These are phyloP conservation scores for Cisticola juncidis DNA, from an alignment of 2,113 vertebrate genomes.

Conservation along the genomic window DNA sequence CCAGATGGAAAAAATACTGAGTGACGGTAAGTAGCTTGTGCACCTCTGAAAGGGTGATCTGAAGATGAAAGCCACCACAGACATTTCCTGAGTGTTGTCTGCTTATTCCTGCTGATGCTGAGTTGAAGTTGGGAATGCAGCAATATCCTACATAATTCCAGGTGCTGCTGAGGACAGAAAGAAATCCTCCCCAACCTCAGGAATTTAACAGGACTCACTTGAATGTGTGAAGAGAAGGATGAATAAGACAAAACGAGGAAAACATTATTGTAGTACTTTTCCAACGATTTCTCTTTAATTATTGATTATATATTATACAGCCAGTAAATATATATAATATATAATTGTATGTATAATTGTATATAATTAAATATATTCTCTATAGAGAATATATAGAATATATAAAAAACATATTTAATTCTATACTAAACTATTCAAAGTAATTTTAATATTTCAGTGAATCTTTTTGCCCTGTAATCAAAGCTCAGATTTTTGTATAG, in stretches of 20 bases:
- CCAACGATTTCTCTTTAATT: background rate
- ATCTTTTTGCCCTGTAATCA: background rate
- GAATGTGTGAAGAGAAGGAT: background rate
- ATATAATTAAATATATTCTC: too few species aligned
- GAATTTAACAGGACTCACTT: background rate
- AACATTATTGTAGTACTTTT: background rate
- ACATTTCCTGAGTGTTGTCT: background rate
- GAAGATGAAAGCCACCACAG: background rate
- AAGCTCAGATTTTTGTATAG: background rate
- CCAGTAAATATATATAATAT: too few species aligned
- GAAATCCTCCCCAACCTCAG: background rate
- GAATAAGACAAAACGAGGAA: background rate
- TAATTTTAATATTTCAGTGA: background rate
- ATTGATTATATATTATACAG: too few species aligned
- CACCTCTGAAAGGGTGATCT: background rate
- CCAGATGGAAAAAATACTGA: background rate
- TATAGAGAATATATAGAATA: too few species aligned
- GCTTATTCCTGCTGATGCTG: fast-evolving
- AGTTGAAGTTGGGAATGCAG: background rate
- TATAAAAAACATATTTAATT: too few species aligned
- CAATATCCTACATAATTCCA: background rate
- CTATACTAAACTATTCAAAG: too few species aligned
- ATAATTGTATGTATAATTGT: too few species aligned
- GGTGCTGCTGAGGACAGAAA: background rate
- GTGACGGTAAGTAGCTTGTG: background rate